Base-by-base conservation (phyloP, 2,888 invertebrate genomes). In the Loripinus fragilis region DNA sequence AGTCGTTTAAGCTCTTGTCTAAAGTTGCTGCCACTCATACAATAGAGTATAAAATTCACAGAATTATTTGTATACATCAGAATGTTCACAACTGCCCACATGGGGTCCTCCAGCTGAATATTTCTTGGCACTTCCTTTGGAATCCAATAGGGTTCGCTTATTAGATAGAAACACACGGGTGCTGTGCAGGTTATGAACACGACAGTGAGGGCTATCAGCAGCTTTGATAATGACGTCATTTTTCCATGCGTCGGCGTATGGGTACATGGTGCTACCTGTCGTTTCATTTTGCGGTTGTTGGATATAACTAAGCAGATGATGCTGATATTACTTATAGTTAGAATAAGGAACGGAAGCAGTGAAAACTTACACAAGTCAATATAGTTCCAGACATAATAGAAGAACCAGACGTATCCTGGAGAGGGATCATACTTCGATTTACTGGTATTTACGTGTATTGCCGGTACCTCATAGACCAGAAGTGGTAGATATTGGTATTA, bases 311-410 rank as follows among this genome's bases (percentile, higher is more conserved):
- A 76, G 12, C 75, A n/a, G 7, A 86, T 76, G 52, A 89, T 89
- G 74, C 80, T 80, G 15, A 85, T 35, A 76, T 90, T 90, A 20
- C 82, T 85, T 23, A 76, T 35, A 42, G 85, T 67, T 42, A 90
- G 75, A 38, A 89, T 52, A 35, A 79, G 15, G 30, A 85, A 84
- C 0, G 90, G 90, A 15, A 89, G 42, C 20, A 87, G 55, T 25
- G 80, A 82, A 73, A 83, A 87, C 30, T 86, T 55, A 35, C 78
- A 70, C 15, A 87, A 75, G 81, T 90, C 90, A 25, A 90, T 82
- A 82, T 85, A 88, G 2, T 86, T 83, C 87, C 87, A 89, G n/a
- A 30, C 12, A 17, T 42, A 17, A 42, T 12, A 8, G n/a, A n/a
- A n/a, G n/a, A n/a, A n/a, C n/a, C n/a, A n/a, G n/a, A n/a, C n/a